Evolutionary conservation across 2,888 invertebrate species (phyloP).

Genomic region (Thereva unica): DNA sequence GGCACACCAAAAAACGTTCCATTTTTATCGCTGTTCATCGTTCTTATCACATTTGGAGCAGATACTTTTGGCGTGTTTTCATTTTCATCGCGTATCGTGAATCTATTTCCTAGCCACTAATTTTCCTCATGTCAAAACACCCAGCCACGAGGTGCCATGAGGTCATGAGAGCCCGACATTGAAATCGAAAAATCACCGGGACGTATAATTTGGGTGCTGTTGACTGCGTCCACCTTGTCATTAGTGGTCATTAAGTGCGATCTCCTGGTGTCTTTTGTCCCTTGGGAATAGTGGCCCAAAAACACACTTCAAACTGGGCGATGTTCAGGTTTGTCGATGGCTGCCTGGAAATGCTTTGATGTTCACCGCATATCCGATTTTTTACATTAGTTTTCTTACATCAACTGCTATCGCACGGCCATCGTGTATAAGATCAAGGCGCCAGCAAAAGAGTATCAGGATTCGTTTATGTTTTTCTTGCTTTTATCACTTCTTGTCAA

Average conservation of each 20-base stretch:
- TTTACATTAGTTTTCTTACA: neutral
- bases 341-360: constrained; percentile 32
- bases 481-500: no score
- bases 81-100: constrained; percentile 17
- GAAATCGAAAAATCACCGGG: constrained; percentile 37
- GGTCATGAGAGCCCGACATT: constrained; percentile 36
- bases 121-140: constrained; percentile 28
- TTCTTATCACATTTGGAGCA: no score
- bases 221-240: constrained; percentile 47
- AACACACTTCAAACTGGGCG: constrained; percentile 26
- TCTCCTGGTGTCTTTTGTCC: constrained; percentile 43
- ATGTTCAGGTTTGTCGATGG: neutral
- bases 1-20: no score
- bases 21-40: no score
- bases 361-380: constrained; percentile 38
- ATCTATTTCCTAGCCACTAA: constrained; percentile 31
- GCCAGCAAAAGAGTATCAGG: no score
- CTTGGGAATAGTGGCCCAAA: constrained; percentile 36
- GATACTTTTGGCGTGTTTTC: no score
- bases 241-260: constrained; percentile 47
- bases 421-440: no score
- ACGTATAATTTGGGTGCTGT: constrained; percentile 46
- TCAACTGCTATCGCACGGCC: no score
- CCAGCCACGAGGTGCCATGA: constrained; percentile 18
- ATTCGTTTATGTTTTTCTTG: no score